Percentiles rank a stretch among this genome's conserved stretches.
Conservation (phyloP, 1,140 invertebrate genomes). For the Lepidurus apus region DNA sequence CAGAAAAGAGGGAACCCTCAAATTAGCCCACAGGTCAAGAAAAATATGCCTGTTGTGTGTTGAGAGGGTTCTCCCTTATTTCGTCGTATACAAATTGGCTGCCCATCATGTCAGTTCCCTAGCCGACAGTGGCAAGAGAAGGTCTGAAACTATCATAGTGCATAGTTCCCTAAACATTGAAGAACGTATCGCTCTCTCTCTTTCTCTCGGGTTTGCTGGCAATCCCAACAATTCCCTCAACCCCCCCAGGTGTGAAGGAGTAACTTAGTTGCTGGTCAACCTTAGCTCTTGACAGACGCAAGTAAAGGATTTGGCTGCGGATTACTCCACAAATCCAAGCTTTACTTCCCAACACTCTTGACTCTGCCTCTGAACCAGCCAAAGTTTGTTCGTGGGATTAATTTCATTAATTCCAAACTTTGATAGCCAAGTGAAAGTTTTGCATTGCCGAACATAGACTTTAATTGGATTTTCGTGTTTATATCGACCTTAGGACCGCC, state of each 20-base stretch:
- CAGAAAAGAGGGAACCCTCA: neutral
- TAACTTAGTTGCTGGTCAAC: constrained; percentile 21
- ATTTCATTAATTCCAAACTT: too few species aligned
- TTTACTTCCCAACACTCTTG: neutral
- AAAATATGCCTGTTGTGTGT: neutral
- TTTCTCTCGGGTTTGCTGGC: neutral
- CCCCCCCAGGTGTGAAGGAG: constrained; percentile 8
- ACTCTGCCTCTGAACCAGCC: too few species aligned
- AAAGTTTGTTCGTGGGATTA: too few species aligned
- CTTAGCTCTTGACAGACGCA: constrained; percentile 21
- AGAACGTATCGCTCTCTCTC: neutral
- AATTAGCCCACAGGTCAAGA: neutral
- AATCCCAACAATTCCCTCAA: neutral
- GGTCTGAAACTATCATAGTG: neutral
- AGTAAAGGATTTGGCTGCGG: neutral
- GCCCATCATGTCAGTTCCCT: neutral
- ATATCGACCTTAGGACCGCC: neutral
- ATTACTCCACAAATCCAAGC: neutral
- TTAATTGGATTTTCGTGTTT: neutral
- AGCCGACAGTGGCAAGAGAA: neutral
- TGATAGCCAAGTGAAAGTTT: too few species aligned
- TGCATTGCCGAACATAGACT: too few species aligned
- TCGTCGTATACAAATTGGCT: constrained; percentile 4
- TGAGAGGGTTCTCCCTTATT: neutral
- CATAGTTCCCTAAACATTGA: neutral